Conservation (phyloP, 1,140 invertebrate genomes). For the Aplysia californica region DNA sequence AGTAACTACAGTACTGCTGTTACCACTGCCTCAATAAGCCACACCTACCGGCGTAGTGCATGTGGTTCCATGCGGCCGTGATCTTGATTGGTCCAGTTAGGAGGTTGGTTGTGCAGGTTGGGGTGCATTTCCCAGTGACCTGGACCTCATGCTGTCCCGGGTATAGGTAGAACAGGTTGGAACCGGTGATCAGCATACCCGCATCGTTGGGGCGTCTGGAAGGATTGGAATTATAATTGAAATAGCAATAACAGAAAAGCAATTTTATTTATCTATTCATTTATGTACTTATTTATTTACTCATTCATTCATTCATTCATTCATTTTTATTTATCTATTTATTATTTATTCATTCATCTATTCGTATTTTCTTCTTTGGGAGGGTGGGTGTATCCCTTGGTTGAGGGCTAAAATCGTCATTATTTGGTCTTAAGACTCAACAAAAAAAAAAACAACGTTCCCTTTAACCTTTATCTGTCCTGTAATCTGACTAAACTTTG, state of each 20-base stretch:
- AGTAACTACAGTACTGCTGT: too few species aligned
- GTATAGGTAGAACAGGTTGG: not conserved
- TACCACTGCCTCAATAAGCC: too few species aligned
- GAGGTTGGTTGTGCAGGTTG: not conserved
- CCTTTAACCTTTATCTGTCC: not conserved
- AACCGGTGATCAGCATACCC: not conserved
- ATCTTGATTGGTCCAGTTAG: not conserved
- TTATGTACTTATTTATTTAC: too few species aligned
- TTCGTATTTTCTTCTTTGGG: not conserved
- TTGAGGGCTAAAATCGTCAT: not conserved
- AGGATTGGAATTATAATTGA: not conserved
- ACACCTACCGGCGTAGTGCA: constrained; percentile 6
- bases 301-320: too few species aligned
- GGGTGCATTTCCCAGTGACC: not conserved
- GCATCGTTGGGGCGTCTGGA: not conserved
- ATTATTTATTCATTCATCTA: too few species aligned
- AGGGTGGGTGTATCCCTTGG: not conserved
- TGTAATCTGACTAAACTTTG: too few species aligned
- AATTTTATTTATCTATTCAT: too few species aligned
- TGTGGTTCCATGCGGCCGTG: not conserved
- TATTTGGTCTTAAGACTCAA: not conserved
- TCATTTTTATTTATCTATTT: too few species aligned
- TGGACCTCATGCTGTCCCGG: not conserved
- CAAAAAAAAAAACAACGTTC: not conserved
- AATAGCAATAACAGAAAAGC: too few species aligned